Percentiles rank a stretch among this genome's conserved stretches.
These are phyloP conservation scores for Pteromalus puparum DNA, from an alignment of 1,140 invertebrate species.

Conservation along the genomic window DNA sequence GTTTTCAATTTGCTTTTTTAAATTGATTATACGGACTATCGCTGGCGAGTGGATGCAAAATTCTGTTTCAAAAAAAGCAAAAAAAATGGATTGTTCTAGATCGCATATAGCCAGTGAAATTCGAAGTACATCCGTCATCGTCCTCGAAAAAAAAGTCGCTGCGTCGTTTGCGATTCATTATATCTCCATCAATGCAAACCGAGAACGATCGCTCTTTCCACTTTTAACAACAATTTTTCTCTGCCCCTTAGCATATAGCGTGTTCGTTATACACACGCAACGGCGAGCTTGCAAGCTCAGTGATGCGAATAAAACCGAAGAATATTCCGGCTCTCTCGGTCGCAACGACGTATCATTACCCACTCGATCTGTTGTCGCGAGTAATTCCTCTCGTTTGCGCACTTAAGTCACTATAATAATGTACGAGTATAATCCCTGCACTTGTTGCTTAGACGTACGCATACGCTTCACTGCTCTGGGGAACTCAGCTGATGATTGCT, in stretches of 20 bases:
- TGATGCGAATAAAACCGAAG: background rate
- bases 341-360: background rate
- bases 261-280: too few relatives aligned
- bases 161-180: background rate
- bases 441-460: background rate
- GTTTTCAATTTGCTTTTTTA: too few relatives aligned
- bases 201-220: background rate
- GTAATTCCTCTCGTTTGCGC: background rate
- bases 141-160: background rate
- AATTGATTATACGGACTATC: too few relatives aligned
- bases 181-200: background rate
- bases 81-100: background rate
- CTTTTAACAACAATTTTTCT: background rate
- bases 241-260: background rate
- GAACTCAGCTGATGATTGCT: background rate
- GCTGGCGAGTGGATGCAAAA: too few relatives aligned
- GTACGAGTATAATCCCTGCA: background rate
- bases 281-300: background rate
- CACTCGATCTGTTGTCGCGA: background rate
- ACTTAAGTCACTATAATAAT: background rate
- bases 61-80: too few relatives aligned
- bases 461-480: background rate
- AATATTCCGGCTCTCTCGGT: background rate
- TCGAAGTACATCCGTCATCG: background rate
- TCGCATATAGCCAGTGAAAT: background rate